Evolutionary conservation across 2,113 vertebrate species (phyloP).

Genomic region (Barbus barbus): DNA sequence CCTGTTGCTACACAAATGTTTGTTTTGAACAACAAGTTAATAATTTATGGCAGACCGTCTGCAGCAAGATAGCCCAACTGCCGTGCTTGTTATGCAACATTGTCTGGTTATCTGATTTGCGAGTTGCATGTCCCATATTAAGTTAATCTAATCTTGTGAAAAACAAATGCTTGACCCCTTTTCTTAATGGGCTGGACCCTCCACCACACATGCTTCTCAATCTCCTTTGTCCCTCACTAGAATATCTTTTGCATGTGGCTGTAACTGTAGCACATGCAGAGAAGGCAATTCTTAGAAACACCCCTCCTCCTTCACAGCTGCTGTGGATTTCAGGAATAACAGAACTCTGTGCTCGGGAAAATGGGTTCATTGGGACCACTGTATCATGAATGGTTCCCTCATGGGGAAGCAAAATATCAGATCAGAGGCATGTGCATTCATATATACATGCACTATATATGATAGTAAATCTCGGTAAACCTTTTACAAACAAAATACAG

Average conservation of each 20-base stretch:
- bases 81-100: not conserved
- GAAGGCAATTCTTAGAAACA: slow-evolving; percentile 51
- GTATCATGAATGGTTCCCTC: not conserved
- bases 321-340: slow-evolving; percentile 65
- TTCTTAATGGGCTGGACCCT: not conserved
- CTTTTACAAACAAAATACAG: too few relatives aligned
- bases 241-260: slow-evolving; percentile 8
- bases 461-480: too few relatives aligned
- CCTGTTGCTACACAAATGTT: not conserved
- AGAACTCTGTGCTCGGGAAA: slow-evolving; percentile 67
- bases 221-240: slow-evolving; percentile 17
- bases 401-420: not conserved
- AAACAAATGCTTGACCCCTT: slow-evolving; percentile 23
- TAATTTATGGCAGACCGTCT: not conserved
- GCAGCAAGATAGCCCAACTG: not conserved
- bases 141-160: slow-evolving; percentile 23
- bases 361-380: not conserved
- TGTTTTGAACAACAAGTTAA: not conserved
- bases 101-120: slow-evolving; percentile 37
- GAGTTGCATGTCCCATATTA: not conserved
- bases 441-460: too few relatives aligned
- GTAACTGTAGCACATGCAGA: slow-evolving; percentile 28
- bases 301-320: slow-evolving; percentile 54
- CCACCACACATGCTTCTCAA: not conserved
- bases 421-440: not conserved